phyloP scores from a whole-genome alignment of 2,113 vertebrate genomes.

The Madoqua kirkii region DNA sequence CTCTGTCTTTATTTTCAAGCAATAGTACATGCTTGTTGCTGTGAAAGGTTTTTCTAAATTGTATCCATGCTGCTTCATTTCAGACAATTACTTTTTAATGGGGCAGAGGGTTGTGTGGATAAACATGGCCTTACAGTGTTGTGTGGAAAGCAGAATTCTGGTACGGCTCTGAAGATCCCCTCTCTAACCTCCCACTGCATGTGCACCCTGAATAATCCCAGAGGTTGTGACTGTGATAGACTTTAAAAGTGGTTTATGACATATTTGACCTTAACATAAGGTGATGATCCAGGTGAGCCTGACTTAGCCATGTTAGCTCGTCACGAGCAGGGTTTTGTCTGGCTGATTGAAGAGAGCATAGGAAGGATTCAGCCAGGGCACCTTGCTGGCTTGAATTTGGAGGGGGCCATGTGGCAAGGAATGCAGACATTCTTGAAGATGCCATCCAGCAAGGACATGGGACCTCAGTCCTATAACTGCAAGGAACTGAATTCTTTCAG shows the following conservation, averaged over 20 bases:
- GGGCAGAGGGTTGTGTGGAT: background rate
- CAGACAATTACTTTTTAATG: background rate
- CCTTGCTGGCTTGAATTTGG: background rate
- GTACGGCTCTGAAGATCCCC: background rate
- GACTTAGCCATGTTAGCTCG: background rate
- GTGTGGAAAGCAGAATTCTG: background rate
- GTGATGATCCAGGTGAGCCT: background rate
- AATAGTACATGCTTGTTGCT: background rate
- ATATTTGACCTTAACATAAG: background rate
- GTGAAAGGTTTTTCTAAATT: background rate
- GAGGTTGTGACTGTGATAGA: background rate
- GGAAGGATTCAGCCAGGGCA: background rate
- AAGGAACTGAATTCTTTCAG: background rate
- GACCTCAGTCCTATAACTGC: background rate
- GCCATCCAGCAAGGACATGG: background rate
- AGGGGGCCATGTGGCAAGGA: background rate
- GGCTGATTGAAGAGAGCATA: background rate
- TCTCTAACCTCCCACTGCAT: accelerated
- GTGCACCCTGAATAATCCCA: background rate
- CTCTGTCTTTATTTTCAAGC: background rate
- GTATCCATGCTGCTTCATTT: background rate
- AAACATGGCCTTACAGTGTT: background rate
- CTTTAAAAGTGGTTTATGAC: background rate
- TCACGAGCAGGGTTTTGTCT: background rate
- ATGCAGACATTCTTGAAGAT: background rate